phyloP scores from a whole-genome alignment of 2,888 invertebrate species.

The Lasioglossum vierecki region DNA sequence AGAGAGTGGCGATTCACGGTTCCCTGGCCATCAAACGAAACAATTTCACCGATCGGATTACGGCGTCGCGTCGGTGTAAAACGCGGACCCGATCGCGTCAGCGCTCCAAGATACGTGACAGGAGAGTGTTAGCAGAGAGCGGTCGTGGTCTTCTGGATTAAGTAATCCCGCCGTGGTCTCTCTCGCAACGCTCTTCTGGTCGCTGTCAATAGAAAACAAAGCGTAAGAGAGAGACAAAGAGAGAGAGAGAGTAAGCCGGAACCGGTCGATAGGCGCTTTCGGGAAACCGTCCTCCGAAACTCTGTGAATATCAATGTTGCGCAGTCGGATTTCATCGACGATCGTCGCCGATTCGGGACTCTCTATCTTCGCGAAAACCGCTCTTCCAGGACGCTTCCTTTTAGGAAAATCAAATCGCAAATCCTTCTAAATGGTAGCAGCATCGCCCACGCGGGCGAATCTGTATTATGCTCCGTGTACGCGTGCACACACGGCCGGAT shows the following conservation, averaged over 20 bases:
- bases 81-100: constrained; percentile 49
- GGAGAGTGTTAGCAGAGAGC: constrained; percentile 30
- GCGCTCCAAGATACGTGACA: constrained; percentile 57
- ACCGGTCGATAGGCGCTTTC: background rate
- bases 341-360: background rate
- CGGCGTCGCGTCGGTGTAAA: constrained; percentile 38
- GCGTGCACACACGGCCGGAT: background rate
- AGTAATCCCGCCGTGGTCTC: constrained; percentile 66
- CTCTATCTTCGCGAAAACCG: too few relatives aligned
- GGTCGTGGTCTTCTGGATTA: constrained; percentile 62
- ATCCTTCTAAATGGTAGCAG: constrained; percentile 66
- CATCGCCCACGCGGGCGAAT: background rate
- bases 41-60: constrained; percentile 60
- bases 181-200: constrained; percentile 22
- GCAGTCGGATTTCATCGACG: constrained; percentile 26
- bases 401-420: constrained; percentile 75
- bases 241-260: background rate
- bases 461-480: constrained; percentile 20
- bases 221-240: constrained; percentile 4
- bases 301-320: constrained; percentile 53
- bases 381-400: constrained; percentile 61
- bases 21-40: constrained; percentile 41
- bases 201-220: background rate
- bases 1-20: constrained; percentile 35
- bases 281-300: constrained; percentile 14